Base-by-base conservation (phyloP, 1,140 invertebrate genomes). In the Brachionus asplanchnoidis region DNA sequence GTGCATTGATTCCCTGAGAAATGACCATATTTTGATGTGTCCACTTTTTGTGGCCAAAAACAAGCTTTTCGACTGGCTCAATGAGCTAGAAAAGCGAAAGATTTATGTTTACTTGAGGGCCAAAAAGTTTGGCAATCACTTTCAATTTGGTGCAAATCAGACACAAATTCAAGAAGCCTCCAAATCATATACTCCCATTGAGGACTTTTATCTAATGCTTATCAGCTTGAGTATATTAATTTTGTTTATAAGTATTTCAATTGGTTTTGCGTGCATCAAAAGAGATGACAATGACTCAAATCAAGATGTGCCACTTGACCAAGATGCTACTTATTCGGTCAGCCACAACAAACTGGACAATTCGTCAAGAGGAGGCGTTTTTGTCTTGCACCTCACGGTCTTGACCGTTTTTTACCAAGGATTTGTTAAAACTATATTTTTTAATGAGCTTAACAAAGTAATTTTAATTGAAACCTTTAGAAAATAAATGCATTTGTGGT, bases 401-500 rank as follows among this genome's bases (percentile, higher is more conserved):
- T 7, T 28, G 12, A 20, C 46, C 1, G 23, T 77, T 14, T 77
- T 77, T 53, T 77, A 50, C 50, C 73, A 77, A 26, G 73, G 73
- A 9, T 77, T 46, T 77, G 26, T 77, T 12, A 77, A 77, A 50
- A 77, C 73, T 50, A 5, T 77, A 7, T 77, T 77, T 9, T 50
- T 77, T n/a, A 23, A 20, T 23, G 73, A 77, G 14, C 42, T 77
- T 12, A 77, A 50, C 11, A 77, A 77, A 50, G 73, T 77, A 77
- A 53, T 36, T 36, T 36, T 36, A 36, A 6, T 36, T 7, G 7
- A 36, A 36, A 36, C 0, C 1, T 36, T 0, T 7, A 36, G 5
- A 36, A 36, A 36, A 36, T 36, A 7, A 28, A 28, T 28, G 1
- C 1, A 1, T 28, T 28, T 28, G 1, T 2, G 3, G 1, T 28